Evolutionary conservation across 1,140 invertebrate species (phyloP), one percentile per base, ranked within the genome.

Genomic region (Caenorhabditis briggsae): DNA sequence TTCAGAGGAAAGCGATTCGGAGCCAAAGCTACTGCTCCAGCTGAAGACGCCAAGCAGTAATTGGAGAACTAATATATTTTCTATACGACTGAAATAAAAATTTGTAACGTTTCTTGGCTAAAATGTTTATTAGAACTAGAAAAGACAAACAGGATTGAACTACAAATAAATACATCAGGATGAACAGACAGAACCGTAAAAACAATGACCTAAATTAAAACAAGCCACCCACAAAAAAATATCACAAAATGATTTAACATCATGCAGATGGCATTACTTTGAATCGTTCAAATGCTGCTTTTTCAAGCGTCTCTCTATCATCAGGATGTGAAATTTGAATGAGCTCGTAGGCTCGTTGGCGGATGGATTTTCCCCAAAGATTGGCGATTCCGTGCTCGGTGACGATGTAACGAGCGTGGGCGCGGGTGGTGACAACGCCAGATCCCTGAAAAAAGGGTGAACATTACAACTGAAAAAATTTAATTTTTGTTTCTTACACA

Each of bases 361-460:
- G 94, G 12, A 97, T 93, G 48, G 95, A 95, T 93, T 97, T 97
- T 25, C 96, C 97, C 93, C 97, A 97, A 9, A 98, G 93, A 86
- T 95, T 94, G 0, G 96, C 96, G 88, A 98, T 96, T 46, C 97
- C 97, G 90, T 96, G 94, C 92, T 98, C 97, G 0, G 97, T 98
- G 0, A 97, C 96, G 8, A 98, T 94, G 91, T 98, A 98, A 91
- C 97, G 96, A 0, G 96, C 96, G 90, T 98, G 96, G 2, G 96
- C 96, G 90, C 97, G 94, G 0, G 95, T 96, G 2, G 97, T 97
- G 5, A 98, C 96, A 18, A 98, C 96, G 64, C 97, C 96, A 88
- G 96, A 96, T 90, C 96, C 97, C 96, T 90, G 11, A 88, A 91
- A 64, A 9, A 83, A 9, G 11, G 16, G 6, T 0, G 6, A 53